Percentiles rank a stretch among this genome's conserved stretches.
phyloP scores from a whole-genome alignment of 1,140 invertebrate species.

The Physella acuta region DNA sequence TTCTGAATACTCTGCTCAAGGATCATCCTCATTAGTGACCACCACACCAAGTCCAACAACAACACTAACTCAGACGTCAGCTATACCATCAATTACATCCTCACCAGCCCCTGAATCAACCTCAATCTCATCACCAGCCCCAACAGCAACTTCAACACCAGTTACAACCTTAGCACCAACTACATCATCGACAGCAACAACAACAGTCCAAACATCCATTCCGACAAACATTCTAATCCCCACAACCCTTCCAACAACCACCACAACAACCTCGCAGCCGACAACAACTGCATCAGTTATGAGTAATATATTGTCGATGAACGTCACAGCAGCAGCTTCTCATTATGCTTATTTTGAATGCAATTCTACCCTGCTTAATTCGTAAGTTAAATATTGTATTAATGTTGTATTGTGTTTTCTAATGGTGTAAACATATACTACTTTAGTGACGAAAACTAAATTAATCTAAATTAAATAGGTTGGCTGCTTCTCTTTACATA shows the following conservation, averaged over 20 bases:
- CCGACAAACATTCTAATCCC: background rate
- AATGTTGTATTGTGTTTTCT: too few species aligned
- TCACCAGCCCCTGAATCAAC: background rate
- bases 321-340: too few species aligned
- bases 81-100: background rate
- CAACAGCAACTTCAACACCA: background rate
- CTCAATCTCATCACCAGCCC: background rate
- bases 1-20: too few species aligned
- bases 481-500: too few species aligned
- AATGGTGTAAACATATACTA: too few species aligned
- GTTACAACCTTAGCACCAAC: background rate
- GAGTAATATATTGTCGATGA: too few species aligned
- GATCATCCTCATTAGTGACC: background rate
- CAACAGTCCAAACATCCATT: background rate
- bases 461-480: too few species aligned
- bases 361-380: too few species aligned
- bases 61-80: background rate
- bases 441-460: too few species aligned
- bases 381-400: too few species aligned
- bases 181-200: constrained; percentile 1
- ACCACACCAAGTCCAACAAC: background rate
- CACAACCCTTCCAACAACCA: background rate
- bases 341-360: too few species aligned
- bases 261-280: background rate
- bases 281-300: background rate